phyloP scores from a whole-genome alignment of 2,888 invertebrate species.

The Malachius bipustulatus region DNA sequence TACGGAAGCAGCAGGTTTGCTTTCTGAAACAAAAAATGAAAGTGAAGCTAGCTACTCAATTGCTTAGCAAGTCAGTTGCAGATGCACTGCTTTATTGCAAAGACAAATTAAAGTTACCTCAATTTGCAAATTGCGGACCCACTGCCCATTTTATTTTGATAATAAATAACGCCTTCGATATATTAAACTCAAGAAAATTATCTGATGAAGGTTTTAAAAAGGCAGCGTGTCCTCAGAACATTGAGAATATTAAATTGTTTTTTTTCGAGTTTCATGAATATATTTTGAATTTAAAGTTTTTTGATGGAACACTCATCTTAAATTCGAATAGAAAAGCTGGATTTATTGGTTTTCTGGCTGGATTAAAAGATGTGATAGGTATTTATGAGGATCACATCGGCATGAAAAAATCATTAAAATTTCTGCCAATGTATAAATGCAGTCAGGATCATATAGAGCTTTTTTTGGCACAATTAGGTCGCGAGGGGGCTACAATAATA shows the following conservation, averaged over 20 bases:
- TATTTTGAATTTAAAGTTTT: too few relatives aligned
- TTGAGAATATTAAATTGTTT: conserved; percentile 4
- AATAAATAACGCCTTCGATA: conserved; percentile 4
- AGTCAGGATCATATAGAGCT: conserved; percentile 17
- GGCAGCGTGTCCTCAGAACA: background rate
- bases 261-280: too few relatives aligned
- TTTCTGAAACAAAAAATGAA: too few relatives aligned
- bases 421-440: conserved; percentile 17
- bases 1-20: too few relatives aligned
- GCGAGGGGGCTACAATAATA: conserved; percentile 15
- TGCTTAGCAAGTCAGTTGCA: too few relatives aligned
- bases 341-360: background rate
- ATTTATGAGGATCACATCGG: too few relatives aligned
- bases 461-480: conserved; percentile 14
- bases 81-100: too few relatives aligned
- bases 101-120: too few relatives aligned
- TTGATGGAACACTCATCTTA: conserved; percentile 6
- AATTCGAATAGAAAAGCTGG: conserved; percentile 5
- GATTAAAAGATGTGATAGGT: conserved; percentile 2
- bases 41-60: too few relatives aligned
- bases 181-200: conserved; percentile 3
- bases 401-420: too few relatives aligned
- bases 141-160: background rate
- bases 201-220: conserved; percentile 5
- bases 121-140: background rate